Conservation (phyloP, 2,888 invertebrate species). For the Cephus runcator region DNA sequence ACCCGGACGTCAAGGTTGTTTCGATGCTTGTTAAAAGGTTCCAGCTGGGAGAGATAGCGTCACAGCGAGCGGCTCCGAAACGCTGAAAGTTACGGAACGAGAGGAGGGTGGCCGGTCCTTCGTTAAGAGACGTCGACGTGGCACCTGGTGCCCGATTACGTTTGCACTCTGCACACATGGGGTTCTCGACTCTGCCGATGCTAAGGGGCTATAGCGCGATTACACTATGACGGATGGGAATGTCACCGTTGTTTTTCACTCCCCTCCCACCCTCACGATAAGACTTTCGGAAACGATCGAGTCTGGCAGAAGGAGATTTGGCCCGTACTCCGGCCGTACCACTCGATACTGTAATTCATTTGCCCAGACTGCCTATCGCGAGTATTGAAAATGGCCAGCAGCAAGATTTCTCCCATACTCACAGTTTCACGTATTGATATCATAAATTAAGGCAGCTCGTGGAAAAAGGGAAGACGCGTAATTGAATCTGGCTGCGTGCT, state of each 20-base stretch:
- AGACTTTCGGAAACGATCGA: too few species aligned
- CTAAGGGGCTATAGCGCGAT: constrained; percentile 36
- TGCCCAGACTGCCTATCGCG: too few species aligned
- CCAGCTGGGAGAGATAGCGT: constrained; percentile 11
- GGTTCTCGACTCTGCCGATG: constrained; percentile 33
- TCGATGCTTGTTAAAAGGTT: constrained; percentile 53
- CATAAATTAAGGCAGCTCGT: too few species aligned
- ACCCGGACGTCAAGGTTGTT: constrained; percentile 32
- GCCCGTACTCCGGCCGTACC: too few species aligned
- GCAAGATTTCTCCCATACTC: too few species aligned
- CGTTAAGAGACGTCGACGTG: constrained; percentile 59
- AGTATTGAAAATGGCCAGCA: too few species aligned
- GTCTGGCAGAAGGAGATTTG: too few species aligned
- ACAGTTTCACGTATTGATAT: too few species aligned
- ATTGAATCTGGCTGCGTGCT: background rate
- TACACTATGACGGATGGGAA: constrained; percentile 52
- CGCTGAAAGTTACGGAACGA: constrained; percentile 27
- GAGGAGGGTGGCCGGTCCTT: constrained; percentile 47
- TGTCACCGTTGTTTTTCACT: background rate
- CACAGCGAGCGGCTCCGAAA: constrained; percentile 7
- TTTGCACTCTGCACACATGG: constrained; percentile 49
- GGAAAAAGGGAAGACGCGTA: too few species aligned
- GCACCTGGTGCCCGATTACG: constrained; percentile 63
- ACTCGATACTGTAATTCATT: too few species aligned
- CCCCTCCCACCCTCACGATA: constrained; percentile 7